Evolutionary conservation across 2,113 vertebrate species (phyloP).

Genomic region (Ariopsis seemanni): DNA sequence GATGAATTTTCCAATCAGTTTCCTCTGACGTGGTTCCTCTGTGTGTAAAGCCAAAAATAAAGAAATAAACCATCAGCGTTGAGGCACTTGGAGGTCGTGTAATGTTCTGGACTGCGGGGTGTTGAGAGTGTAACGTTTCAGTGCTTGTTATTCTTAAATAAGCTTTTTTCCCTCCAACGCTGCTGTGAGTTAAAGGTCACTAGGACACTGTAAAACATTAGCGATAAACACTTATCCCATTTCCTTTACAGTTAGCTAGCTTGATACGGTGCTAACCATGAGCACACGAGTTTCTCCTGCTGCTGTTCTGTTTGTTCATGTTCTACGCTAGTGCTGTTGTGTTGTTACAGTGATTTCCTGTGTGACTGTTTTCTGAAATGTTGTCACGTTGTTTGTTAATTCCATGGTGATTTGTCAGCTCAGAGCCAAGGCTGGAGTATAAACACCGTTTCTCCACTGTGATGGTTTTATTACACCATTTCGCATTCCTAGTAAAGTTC

Average conservation of each 20-base stretch:
- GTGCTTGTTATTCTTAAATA: constrained; percentile 50
- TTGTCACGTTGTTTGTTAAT: not conserved
- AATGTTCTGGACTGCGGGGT: constrained; percentile 44
- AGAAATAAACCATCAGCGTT: constrained; percentile 38
- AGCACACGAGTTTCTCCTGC: not conserved
- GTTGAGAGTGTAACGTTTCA: constrained; percentile 59
- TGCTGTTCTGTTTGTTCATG: not conserved
- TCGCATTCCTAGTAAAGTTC: not conserved
- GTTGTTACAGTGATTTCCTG: not conserved
- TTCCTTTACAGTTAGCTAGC: not conserved
- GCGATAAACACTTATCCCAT: not conserved
- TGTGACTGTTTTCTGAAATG: not conserved
- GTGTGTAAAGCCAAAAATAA: not conserved
- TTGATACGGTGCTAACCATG: not conserved
- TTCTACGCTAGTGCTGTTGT: not conserved
- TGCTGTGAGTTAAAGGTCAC: not conserved
- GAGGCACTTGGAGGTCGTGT: constrained; percentile 35
- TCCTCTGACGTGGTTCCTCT: constrained; percentile 15
- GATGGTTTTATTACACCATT: not conserved
- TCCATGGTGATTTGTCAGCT: not conserved
- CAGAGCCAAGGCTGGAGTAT: too few relatives aligned
- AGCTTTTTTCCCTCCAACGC: not conserved
- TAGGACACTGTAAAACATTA: not conserved
- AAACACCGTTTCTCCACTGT: not conserved
- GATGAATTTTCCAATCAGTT: not conserved